Conservation (phyloP, 1,140 invertebrate genomes). For the Harlomillsia oculata region DNA sequence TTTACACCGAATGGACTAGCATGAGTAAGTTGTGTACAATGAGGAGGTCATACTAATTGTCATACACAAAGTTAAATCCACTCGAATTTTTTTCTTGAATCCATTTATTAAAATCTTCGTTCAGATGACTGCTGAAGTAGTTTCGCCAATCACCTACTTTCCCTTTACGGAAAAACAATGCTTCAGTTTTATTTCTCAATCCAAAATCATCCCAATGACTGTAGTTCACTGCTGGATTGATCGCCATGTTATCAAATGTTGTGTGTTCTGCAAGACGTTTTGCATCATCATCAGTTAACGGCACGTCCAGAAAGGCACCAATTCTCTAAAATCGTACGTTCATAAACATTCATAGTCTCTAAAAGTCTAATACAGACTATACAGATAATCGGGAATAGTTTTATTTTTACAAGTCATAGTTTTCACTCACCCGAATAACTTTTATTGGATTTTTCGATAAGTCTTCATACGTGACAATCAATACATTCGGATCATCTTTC, state of each 20-base stretch:
- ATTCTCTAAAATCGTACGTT: constrained; percentile 38
- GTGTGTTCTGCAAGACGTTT: constrained; percentile 40
- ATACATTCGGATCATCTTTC: constrained; percentile 39
- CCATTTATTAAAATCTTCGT: constrained; percentile 37
- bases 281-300: constrained; percentile 37
- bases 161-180: constrained; percentile 45
- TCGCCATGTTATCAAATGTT: constrained; percentile 44
- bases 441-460: constrained; percentile 43
- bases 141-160: constrained; percentile 42
- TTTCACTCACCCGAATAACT: constrained; percentile 36
- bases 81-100: constrained; percentile 30
- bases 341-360: neutral
- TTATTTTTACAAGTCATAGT: too few species aligned
- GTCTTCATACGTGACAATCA: constrained; percentile 48
- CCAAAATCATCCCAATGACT: constrained; percentile 44
- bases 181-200: constrained; percentile 40
- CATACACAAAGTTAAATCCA: constrained; percentile 30
- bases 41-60: constrained; percentile 3
- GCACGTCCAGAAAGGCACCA: constrained; percentile 43
- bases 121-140: constrained; percentile 37
- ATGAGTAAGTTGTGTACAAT: too few species aligned
- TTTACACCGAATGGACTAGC: too few species aligned
- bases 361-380: too few species aligned
- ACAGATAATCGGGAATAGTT: too few species aligned
- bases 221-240: constrained; percentile 45